Base-by-base conservation (phyloP, 2,113 vertebrate genomes). In the Nerophis ophidion region DNA sequence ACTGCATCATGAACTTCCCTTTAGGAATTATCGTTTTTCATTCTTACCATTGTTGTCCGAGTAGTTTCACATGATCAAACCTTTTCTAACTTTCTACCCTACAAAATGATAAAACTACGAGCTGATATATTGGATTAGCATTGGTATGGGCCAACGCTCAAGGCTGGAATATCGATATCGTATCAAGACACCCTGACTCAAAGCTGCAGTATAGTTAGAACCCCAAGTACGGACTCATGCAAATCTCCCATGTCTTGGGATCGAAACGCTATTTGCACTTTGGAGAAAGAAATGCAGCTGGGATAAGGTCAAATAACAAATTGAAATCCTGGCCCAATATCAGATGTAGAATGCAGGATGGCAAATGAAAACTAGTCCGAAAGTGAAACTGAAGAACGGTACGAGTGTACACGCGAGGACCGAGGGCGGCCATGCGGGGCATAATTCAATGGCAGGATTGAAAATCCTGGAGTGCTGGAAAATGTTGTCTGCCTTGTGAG, bases 261-360 rank as follows among this genome's bases (percentile, higher is more conserved):
- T 50, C 59, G 65, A 57, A 66, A 63, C 62, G 64, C 59, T 78
- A 74, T 80, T 82, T 78, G 75, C 77, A 66, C 79, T 78, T 70
- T 70, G 26, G 26, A 33, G 35, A 47, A 51, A 66, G 66, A 76
- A 26, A 75, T 70, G 75, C 72, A 72, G 71, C 72, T 49, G 64
- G 61, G 66, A 67, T 80, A 84, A 84, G 77, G 82, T 84, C 82
- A 82, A 60, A 72, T 71, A 76, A 72, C 75, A 79, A 82, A 82
- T 84, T 82, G 82, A 84, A 84, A 82, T 75, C 75, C 68, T 79
- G 68, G 66, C 71, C 71, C 51, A 82, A 82, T 72, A 79, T 80
- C 61, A 76, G 64, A 82, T 76, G 75, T 78, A 82, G 73, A 72
- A 68, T 74, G 72, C 66, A 65, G 72, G 65, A 74, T 68, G 66